Percentiles rank a stretch among this genome's conserved stretches.
Evolutionary conservation across 2,888 invertebrate species (phyloP).

Genomic region (Creontiades dilutus): DNA sequence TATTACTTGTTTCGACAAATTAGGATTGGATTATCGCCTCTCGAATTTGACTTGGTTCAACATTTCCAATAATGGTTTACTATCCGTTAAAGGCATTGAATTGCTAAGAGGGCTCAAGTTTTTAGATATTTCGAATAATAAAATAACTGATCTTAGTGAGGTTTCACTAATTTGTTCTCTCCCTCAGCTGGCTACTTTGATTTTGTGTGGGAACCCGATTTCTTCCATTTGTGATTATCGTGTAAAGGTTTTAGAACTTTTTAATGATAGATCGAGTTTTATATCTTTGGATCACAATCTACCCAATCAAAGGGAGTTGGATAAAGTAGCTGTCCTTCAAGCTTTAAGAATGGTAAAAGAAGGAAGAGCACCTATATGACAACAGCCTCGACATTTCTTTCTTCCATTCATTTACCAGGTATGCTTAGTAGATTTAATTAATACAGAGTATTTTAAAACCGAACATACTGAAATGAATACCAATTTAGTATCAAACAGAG

Average conservation of each 20-base stretch:
- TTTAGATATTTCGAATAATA: constrained; percentile 92
- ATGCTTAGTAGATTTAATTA: no score
- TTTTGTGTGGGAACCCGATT: constrained; percentile 93
- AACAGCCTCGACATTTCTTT: neutral
- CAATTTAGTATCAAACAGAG: no score
- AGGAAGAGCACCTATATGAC: constrained; percentile 81
- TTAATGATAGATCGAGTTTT: constrained; percentile 89
- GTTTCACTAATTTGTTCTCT: constrained; percentile 88
- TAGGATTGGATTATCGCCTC: constrained; percentile 89
- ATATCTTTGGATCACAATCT: constrained; percentile 93
- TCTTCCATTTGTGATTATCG: constrained; percentile 93
- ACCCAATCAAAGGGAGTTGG: constrained; percentile 92
- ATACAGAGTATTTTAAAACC: no score
- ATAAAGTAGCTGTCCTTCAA: constrained; percentile 93
- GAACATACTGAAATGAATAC: no score
- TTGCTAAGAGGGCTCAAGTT: constrained; percentile 92
- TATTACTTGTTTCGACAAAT: constrained; percentile 54
- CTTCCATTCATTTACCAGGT: constrained; percentile 20
- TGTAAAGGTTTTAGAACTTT: constrained; percentile 92
- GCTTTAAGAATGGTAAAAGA: constrained; percentile 90
- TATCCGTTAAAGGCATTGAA: constrained; percentile 85
- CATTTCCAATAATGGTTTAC: constrained; percentile 90
- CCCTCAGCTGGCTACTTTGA: constrained; percentile 92
- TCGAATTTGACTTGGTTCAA: constrained; percentile 93
- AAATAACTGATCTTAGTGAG: constrained; percentile 88